Conservation (phyloP, 2,888 invertebrate genomes). For the Lepidocyrtoides sp. region DNA sequence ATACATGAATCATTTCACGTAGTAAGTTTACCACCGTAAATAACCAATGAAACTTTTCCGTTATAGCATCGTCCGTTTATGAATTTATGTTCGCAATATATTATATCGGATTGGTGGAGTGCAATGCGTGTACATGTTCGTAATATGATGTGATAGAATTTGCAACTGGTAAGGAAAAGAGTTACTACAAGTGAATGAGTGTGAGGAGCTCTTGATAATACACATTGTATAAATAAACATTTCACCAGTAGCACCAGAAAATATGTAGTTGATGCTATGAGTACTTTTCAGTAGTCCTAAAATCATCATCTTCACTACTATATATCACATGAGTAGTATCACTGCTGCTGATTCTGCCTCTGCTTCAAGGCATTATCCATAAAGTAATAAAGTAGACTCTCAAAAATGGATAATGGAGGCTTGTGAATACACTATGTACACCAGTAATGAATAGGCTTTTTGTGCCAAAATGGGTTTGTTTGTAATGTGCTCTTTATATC, state of each 20-base stretch:
- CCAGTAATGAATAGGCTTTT: conserved; percentile 71
- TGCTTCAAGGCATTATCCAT: conserved; percentile 45
- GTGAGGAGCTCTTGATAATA: background rate
- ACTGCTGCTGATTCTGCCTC: no score
- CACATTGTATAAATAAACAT: no score
- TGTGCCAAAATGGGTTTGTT: conserved; percentile 66
- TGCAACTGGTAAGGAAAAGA: conserved; percentile 11
- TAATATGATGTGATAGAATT: background rate
- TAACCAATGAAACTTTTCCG: background rate
- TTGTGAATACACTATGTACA: conserved; percentile 49
- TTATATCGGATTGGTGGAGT: background rate
- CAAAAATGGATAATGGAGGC: conserved; percentile 61
- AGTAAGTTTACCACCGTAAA: background rate
- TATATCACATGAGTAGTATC: no score
- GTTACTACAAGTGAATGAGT: conserved; percentile 28
- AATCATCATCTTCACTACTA: background rate
- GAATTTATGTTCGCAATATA: background rate
- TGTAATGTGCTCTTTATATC: conserved; percentile 56
- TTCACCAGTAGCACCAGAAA: background rate
- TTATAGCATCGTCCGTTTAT: background rate
- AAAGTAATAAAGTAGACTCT: conserved; percentile 69
- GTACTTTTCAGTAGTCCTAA: conserved; percentile 14
- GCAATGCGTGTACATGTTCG: background rate
- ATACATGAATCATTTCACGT: conserved; percentile 2
- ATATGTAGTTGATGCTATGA: background rate